phyloP scores from a whole-genome alignment of 2,888 invertebrate species.

The Ashinkailepas kermadecensis region DNA sequence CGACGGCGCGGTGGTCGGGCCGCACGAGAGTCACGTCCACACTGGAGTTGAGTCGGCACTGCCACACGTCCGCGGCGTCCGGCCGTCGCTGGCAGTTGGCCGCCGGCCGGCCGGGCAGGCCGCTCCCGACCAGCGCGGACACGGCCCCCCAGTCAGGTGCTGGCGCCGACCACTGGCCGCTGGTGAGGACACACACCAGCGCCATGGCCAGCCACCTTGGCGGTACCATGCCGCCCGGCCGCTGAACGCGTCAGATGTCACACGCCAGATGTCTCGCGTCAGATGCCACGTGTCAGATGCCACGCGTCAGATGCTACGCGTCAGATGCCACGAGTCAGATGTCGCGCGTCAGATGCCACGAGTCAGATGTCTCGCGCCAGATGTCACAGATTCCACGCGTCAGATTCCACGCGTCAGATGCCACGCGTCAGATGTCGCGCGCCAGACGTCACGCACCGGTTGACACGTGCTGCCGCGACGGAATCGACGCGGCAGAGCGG shows the following conservation, averaged over 20 bases:
- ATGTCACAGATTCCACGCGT: too few relatives aligned
- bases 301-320: too few relatives aligned
- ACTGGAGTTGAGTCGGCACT: neutral
- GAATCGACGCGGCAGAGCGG: neutral
- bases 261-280: neutral
- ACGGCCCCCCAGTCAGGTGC: neutral
- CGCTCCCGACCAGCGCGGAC: neutral
- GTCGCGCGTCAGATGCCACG: too few relatives aligned
- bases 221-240: neutral
- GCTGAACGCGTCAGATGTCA: neutral
- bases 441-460: too few relatives aligned
- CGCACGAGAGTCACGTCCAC: neutral
- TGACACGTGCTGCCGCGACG: neutral
- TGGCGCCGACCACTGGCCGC: neutral
- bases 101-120: neutral
- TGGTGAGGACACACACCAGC: neutral
- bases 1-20: slow-evolving; percentile 3
- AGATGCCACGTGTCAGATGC: too few relatives aligned
- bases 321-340: too few relatives aligned
- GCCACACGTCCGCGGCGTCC: neutral
- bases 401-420: too few relatives aligned
- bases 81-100: neutral
- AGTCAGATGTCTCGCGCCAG: too few relatives aligned
- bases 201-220: neutral
- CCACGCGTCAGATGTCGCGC: too few relatives aligned